Conservation (phyloP, 2,888 invertebrate species). For the Sepioteuthis lessoniana region DNA sequence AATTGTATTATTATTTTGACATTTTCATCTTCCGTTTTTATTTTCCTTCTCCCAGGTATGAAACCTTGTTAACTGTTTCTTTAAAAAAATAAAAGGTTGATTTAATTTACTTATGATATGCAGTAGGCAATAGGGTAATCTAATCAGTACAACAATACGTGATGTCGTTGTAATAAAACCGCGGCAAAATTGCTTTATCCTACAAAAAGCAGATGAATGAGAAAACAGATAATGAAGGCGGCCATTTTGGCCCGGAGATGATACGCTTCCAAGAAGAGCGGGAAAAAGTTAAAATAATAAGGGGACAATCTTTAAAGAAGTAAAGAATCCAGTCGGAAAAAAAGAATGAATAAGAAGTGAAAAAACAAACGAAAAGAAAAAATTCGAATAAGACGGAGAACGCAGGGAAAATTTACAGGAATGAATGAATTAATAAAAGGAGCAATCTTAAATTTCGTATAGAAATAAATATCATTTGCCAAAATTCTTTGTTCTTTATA, state of each 20-base stretch:
- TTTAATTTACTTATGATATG: too few species aligned
- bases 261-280: not conserved
- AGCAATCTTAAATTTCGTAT: not conserved
- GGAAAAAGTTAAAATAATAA: too few species aligned
- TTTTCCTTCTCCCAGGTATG: too few species aligned
- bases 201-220: not conserved
- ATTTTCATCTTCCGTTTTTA: too few species aligned
- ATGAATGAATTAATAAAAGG: not conserved
- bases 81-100: too few species aligned
- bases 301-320: too few species aligned
- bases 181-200: not conserved
- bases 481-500: too few species aligned
- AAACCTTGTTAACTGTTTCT: too few species aligned
- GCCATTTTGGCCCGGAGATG: not conserved
- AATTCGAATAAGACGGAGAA: not conserved
- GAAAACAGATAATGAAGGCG: not conserved
- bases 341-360: too few species aligned
- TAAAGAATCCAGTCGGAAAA: too few species aligned
- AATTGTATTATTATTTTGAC: too few species aligned
- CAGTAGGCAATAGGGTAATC: not conserved
- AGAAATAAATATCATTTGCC: too few species aligned
- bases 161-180: rapidly evolving
- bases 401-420: not conserved
- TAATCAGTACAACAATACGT: not conserved
- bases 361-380: not conserved